phyloP scores from a whole-genome alignment of 37 sponge, comb jelly and placozoan species.

The Halisarca cf. caerulea region DNA sequence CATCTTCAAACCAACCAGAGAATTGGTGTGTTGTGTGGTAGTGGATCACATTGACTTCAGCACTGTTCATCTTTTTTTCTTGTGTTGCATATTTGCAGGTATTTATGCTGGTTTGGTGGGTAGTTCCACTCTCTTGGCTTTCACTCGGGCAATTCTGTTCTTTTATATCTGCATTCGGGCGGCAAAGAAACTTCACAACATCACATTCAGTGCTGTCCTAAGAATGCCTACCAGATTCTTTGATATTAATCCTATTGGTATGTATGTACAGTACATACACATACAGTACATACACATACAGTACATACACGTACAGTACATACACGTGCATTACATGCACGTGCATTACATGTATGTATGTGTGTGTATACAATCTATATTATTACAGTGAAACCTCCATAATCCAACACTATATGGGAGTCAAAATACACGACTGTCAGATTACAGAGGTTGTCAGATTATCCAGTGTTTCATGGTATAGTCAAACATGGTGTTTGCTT shows the following conservation, averaged over 20 bases:
- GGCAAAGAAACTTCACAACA: conserved; percentile 64
- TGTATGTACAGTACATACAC: background rate
- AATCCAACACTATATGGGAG: too few relatives aligned
- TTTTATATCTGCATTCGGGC: conserved; percentile 54
- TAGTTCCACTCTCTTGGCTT: conserved; percentile 37
- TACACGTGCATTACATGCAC: too few relatives aligned
- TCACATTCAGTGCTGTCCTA: conserved; percentile 58
- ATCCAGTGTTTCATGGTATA: too few relatives aligned
- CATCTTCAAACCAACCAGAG: too few relatives aligned
- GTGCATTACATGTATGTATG: background rate
- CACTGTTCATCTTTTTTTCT: too few relatives aligned
- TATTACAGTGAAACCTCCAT: background rate
- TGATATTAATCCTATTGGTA: conserved; percentile 84
- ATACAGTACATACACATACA: background rate
- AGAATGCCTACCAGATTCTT: conserved; percentile 71
- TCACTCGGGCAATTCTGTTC: conserved; percentile 32
- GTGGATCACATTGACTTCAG: background rate
- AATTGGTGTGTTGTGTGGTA: background rate
- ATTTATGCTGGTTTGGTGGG: conserved; percentile 44
- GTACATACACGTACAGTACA: too few relatives aligned
- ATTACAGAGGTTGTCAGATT: too few relatives aligned
- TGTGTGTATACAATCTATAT: background rate
- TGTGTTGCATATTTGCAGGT: background rate
- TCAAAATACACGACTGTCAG: too few relatives aligned
- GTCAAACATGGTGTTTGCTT: too few relatives aligned